Base-by-base conservation (phyloP, 1,140 invertebrate genomes). In the Papilio polyxenes region DNA sequence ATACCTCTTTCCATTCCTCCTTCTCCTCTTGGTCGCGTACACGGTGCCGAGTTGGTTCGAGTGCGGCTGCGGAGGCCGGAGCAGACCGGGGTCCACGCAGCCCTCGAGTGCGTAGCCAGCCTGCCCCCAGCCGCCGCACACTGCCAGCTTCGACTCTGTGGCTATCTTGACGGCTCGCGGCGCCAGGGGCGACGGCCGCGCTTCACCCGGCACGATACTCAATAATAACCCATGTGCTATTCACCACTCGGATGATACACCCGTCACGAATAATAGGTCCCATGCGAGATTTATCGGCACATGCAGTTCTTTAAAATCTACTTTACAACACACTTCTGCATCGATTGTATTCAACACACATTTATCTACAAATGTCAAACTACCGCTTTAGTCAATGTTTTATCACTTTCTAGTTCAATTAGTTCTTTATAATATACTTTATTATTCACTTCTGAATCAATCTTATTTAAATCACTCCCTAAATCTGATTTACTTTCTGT, bases 1-100 rank as follows among this genome's bases (percentile, higher is more conserved):
- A 95, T 95, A 99, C 98, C 98, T 99, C 95, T 99, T 99, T 85
- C 98, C 98, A 94, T 98, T 99, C 87, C 98, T 95, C 89, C 98
- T 95, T 91, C 98, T 95, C 88, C 98, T 95, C 93, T 99, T 99
- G 81, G 98, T 99, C 82, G 98, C 98, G 93, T 99, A 99, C 89
- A 99, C 98, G 86, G 98, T 99, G 83, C 98, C 98, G 85, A 98
- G 96, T 89, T 98, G 98, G 95, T 97, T 98, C 95, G 98, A 85
- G 84, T 94, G 91, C 80, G 92, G 90, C 86, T 92, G 92, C 87
- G 91, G 90, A 87, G 92, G 90, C 87, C 92, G 92, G 87, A 92
- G 92, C 89, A 93, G 88, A 87, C 90, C 84, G 49, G 90, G 83
- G 86, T 93, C 92, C 88, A 92, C 92, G 91, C 92, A 91, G 86